Percentiles rank a stretch among this genome's conserved stretches.
Conservation (phyloP, 2,888 invertebrate genomes). For the Pammene fasciana region DNA sequence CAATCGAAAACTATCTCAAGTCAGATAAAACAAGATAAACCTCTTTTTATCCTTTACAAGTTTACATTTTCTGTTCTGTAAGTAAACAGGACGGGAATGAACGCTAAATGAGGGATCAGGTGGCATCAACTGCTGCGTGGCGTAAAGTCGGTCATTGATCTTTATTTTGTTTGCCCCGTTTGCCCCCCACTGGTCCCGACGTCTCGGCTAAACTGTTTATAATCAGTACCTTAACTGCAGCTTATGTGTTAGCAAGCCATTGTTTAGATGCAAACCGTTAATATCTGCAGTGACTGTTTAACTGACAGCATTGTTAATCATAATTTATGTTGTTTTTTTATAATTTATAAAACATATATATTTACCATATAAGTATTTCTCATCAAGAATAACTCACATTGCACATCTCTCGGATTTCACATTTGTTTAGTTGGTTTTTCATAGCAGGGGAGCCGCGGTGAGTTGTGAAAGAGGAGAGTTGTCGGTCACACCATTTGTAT, state of each 20-base stretch:
- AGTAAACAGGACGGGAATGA: constrained; percentile 33
- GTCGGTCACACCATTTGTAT: no score
- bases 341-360: no score
- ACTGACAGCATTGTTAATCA: no score
- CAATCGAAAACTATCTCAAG: constrained; percentile 28
- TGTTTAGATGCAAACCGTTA: background rate
- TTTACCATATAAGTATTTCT: no score
- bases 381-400: no score
- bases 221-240: constrained; percentile 18
- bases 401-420: no score
- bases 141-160: constrained; percentile 70
- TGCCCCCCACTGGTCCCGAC: constrained; percentile 52
- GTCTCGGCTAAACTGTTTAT: constrained; percentile 49
- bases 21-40: constrained; percentile 5
- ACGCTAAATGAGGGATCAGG: constrained; percentile 59
- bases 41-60: constrained; percentile 27
- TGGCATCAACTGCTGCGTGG: constrained; percentile 61
- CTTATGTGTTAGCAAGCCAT: background rate
- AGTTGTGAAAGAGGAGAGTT: no score
- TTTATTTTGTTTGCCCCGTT: constrained; percentile 65
- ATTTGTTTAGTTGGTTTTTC: no score
- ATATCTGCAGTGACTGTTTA: no score
- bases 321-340: no score
- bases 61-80: constrained; percentile 35
- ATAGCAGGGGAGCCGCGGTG: no score